Conservation (phyloP, 2,113 vertebrate species). For the Ptychochromis oligacanthus region DNA sequence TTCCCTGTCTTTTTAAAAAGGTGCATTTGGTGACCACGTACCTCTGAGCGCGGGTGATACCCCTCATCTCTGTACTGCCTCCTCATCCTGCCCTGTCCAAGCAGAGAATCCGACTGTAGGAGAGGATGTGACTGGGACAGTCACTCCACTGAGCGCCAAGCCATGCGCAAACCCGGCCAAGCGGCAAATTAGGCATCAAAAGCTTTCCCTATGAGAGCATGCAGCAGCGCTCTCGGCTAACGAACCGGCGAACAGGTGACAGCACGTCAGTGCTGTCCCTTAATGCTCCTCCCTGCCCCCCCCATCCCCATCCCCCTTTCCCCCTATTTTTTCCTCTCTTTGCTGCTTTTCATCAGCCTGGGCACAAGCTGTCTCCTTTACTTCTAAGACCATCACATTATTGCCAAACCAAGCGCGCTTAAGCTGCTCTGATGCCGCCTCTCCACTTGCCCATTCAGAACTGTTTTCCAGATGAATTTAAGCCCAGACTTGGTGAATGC, state of each 20-base stretch:
- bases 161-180: constrained; percentile 69
- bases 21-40: constrained; percentile 31
- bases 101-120: constrained; percentile 38
- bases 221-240: constrained; percentile 58
- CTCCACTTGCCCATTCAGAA: constrained; percentile 19
- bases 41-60: constrained; percentile 64
- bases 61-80: constrained; percentile 74
- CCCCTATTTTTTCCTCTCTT: not conserved
- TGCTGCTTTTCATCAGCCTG: constrained; percentile 27
- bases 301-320: not conserved
- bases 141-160: constrained; percentile 64
- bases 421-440: constrained; percentile 46
- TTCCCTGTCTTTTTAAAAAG: not conserved
- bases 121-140: constrained; percentile 65
- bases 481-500: not conserved
- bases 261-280: constrained; percentile 48
- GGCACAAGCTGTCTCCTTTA: constrained; percentile 53
- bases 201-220: constrained; percentile 66
- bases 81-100: constrained; percentile 70
- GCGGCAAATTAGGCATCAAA: constrained; percentile 78
- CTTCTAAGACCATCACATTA: constrained; percentile 47
- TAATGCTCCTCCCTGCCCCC: constrained; percentile 37
- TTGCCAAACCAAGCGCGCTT: constrained; percentile 60
- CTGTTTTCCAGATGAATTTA: not conserved
- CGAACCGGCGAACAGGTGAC: constrained; percentile 76